Evolutionary conservation across 2,888 invertebrate species (phyloP).

Genomic region (Sinodicranocentrus sp.): DNA sequence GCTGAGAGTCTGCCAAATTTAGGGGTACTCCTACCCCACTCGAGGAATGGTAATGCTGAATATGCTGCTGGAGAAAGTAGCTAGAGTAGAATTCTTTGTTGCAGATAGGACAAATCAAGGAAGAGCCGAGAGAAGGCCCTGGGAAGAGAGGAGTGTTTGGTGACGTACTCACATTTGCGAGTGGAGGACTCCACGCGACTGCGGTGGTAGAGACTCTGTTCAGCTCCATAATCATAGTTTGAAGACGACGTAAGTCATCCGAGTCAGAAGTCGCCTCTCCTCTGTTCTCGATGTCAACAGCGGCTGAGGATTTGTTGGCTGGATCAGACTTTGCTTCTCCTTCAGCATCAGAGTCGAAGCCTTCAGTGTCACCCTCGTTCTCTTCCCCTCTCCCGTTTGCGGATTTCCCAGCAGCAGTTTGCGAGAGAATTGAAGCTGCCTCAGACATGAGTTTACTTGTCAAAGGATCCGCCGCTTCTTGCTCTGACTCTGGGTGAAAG

Average conservation of each 20-base stretch:
- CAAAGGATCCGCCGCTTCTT: conserved; percentile 66
- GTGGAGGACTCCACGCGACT: conserved; percentile 73
- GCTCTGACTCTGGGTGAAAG: conserved; percentile 78
- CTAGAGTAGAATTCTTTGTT: conserved; percentile 86
- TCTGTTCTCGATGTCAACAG: conserved; percentile 69
- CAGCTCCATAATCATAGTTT: conserved; percentile 93
- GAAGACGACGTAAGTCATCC: conserved; percentile 91
- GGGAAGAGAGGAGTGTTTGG: conserved; percentile 71
- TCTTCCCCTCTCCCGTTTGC: conserved; percentile 54
- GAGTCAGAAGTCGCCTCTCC: conserved; percentile 81
- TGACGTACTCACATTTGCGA: conserved; percentile 56
- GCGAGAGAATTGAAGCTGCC: conserved; percentile 46
- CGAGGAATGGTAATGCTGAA: conserved; percentile 82
- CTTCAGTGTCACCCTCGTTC: conserved; percentile 64
- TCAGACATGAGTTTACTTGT: conserved; percentile 57
- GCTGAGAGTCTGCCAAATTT: conserved; percentile 17
- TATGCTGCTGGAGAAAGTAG: conserved; percentile 85
- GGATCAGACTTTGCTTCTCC: conserved; percentile 39
- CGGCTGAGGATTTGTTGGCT: conserved; percentile 45
- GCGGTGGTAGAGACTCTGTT: conserved; percentile 84
- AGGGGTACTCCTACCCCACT: conserved; percentile 26
- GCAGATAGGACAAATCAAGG: conserved; percentile 83
- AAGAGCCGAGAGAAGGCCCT: conserved; percentile 43
- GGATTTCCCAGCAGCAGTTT: conserved; percentile 40
- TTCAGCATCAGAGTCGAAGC: conserved; percentile 58